Conservation (phyloP, 2,888 invertebrate species). For the Nemotelus pantherinus region DNA sequence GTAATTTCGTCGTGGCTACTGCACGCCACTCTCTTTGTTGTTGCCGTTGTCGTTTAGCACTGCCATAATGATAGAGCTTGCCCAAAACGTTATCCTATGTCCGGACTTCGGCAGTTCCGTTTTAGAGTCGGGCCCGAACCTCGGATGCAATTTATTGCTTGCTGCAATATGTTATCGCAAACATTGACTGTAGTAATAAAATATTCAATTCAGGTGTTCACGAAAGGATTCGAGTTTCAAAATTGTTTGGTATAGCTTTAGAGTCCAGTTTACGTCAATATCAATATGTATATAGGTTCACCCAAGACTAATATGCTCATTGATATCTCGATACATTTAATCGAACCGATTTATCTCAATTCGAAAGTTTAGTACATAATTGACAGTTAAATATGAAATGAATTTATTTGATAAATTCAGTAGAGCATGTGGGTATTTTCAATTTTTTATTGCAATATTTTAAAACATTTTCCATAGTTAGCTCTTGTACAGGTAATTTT, state of each 20-base stretch:
- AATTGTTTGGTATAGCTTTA: neutral
- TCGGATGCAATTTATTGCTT: conserved; percentile 2
- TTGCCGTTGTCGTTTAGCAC: neutral
- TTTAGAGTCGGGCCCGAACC: neutral
- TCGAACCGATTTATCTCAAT: no score
- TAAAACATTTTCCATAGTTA: no score
- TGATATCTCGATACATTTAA: no score
- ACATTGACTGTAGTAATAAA: conserved; percentile 10
- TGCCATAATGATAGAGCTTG: neutral
- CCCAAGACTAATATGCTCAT: no score
- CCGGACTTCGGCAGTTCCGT: neutral
- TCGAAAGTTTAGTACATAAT: no score
- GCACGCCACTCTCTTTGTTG: neutral
- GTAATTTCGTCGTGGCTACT: conserved; percentile 12
- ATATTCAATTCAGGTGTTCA: conserved; percentile 7
- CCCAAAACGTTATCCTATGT: conserved; percentile 1
- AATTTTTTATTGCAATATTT: no score
- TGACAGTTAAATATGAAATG: no score
- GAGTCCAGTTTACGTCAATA: no score
- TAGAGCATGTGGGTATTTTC: no score
- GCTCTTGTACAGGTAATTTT: no score
- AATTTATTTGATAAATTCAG: no score
- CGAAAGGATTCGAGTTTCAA: neutral
- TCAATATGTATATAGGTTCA: no score
- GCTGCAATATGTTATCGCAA: conserved; percentile 10